phyloP scores from a whole-genome alignment of 1,140 invertebrate genomes.

The Drosophila azteca region DNA sequence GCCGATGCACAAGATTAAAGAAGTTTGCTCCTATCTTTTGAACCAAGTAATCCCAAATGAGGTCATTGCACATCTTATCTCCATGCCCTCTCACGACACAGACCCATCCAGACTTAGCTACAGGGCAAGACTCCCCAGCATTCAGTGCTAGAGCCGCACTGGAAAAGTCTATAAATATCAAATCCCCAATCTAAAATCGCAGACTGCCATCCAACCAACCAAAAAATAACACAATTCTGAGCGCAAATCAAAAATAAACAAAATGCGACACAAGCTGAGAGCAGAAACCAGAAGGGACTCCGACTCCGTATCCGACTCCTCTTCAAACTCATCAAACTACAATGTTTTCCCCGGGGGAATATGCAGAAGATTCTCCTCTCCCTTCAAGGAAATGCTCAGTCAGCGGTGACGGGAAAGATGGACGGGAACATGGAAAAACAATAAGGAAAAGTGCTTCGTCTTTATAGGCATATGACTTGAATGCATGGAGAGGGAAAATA shows the following conservation, averaged over 20 bases:
- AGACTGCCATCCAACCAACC: constrained; percentile 10
- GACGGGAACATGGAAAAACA: constrained; percentile 54
- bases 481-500: constrained; percentile 9
- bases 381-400: constrained; percentile 26
- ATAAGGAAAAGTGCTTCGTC: constrained; percentile 67
- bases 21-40: too few relatives aligned
- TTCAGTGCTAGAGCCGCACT: not conserved
- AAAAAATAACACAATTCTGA: constrained; percentile 12
- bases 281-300: not conserved
- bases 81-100: too few relatives aligned
- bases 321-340: constrained; percentile 17
- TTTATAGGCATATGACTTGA: constrained; percentile 41
- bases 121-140: not conserved
- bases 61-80: too few relatives aligned
- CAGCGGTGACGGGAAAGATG: constrained; percentile 5
- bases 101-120: too few relatives aligned
- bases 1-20: too few relatives aligned
- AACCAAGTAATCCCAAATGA: too few relatives aligned
- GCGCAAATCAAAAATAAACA: constrained; percentile 54
- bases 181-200: constrained; percentile 20
- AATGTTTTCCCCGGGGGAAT: constrained; percentile 14
- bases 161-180: constrained; percentile 50
- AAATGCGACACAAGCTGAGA: constrained; percentile 48
- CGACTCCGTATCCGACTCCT: too few relatives aligned
- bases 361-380: constrained; percentile 20